Evolutionary conservation across 2,888 invertebrate species (phyloP).

Genomic region (Synanthedon vespiformis): DNA sequence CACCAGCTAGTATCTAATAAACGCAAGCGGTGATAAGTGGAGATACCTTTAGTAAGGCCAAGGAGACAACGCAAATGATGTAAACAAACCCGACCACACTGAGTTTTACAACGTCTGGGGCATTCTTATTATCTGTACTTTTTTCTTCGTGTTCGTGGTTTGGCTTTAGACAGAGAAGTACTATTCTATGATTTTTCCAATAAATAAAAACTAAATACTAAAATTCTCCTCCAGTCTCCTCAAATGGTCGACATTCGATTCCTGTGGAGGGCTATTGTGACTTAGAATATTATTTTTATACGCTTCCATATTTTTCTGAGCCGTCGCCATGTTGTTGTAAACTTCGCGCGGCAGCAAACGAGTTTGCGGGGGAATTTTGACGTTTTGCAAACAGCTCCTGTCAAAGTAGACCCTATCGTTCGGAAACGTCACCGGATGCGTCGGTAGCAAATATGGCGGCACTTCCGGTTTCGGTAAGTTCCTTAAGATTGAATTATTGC

Average conservation of each 20-base stretch:
- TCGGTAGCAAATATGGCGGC: slow-evolving; percentile 33
- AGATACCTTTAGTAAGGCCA: no score
- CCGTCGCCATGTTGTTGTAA: slow-evolving; percentile 51
- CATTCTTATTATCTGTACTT: no score
- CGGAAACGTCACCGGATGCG: slow-evolving; percentile 29
- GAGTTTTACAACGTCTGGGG: no score
- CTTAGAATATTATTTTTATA: slow-evolving; percentile 62
- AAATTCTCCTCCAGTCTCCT: slow-evolving; percentile 63
- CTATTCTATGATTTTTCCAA: no score
- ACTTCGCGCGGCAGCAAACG: slow-evolving; percentile 50
- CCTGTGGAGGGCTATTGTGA: slow-evolving; percentile 39
- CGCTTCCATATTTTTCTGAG: slow-evolving; percentile 45
- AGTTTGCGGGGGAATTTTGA: slow-evolving; percentile 50
- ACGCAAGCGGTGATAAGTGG: no score
- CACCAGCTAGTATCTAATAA: no score
- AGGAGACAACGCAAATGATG: no score
- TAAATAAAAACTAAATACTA: slow-evolving; percentile 38
- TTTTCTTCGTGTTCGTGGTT: no score
- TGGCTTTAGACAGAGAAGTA: no score
- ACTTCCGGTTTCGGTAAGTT: slow-evolving; percentile 44
- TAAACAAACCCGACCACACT: no score
- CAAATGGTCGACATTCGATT: slow-evolving; percentile 54
- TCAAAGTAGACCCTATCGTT: slow-evolving; percentile 40
- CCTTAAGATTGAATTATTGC: slow-evolving; percentile 28
- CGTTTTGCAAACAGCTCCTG: slow-evolving; percentile 30